Base-by-base conservation (phyloP, 1,140 invertebrate genomes). In the Drosophila ironensis region DNA sequence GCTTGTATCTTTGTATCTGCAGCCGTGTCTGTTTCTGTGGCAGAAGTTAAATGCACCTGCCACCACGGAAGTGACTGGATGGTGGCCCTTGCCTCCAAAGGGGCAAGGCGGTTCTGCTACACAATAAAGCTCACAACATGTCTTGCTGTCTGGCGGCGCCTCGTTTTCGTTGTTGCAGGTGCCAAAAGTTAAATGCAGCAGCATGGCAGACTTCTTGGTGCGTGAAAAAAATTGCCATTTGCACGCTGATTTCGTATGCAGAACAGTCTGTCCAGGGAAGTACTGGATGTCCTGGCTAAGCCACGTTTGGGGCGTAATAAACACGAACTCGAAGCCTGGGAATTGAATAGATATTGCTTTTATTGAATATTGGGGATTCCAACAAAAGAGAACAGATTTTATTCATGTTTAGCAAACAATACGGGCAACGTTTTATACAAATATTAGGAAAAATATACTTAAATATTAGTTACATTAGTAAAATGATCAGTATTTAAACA, bases 41-140 rank as follows among this genome's bases (percentile, higher is more conserved):
- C 73, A 78, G 64, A 78, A 84, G 78, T 84, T 84, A 84, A 84
- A 84, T 84, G 80, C 78, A 86, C 69, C 78, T 86, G 78, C 77
- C 78, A 77, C 52, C 56, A 48, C 56, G 61, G 52, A 50, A 30
- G 56, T 59, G 33, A 40, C 40, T 38, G 24, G 24, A 27, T 67
- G 28, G 40, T 53, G 47, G 50, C 56, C 30, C 24, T 56, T 59
- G 42, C 25, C 50, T 54, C 41, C 30, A n/a, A 37, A 22, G 47
- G 22, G 20, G 33, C 45, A 40, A 35, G 30, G 17, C 16, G 38
- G 30, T 53, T 53, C 27, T 33, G 14, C 24, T 27, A 11, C 51
- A 54, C 33, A 70, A 70, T 44, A 25, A 48, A 28, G 38, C 24
- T 33, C 52, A 37, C 59, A 33, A 57, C 69, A 61, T 67, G 66